Evolutionary conservation across 1,140 invertebrate genomes (phyloP), one percentile per base, ranked within the genome.

Genomic region (Goniozus legneri): DNA sequence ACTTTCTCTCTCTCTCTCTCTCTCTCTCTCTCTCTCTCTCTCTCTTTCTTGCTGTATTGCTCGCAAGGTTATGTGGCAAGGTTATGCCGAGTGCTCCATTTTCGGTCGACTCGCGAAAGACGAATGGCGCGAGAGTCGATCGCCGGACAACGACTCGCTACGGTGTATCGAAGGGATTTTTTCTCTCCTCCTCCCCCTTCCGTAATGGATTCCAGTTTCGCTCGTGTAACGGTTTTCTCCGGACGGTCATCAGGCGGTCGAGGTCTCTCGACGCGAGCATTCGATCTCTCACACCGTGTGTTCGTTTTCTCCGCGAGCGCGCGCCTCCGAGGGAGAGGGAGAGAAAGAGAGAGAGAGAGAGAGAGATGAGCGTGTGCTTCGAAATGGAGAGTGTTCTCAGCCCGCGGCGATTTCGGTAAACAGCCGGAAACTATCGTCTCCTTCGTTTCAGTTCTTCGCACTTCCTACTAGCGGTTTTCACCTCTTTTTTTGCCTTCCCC

Each of bases 31-130:
- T 18, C 19, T 31, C 14, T 21, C 22, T 8, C 13, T 22, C 27
- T 8, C 8, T 44, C 38, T 30, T 18, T 16, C 3, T 35, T 35
- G 21, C 42, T 50, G 33, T 15, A n/a, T 8, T 13, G 2, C 12
- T 34, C 13, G 54, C 68, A 73, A 73, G 63, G 67, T 73, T 73
- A 66, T 52, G 47, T 27, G 48, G 55, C 67, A 69, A 71, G 65
- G 65, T 68, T 67, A 59, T 54, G 36, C 27, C 37, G 21, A 22
- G 21, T 50, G 41, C 20, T 51, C 40, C 33, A 51, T 4, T 27
- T 27, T 27, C 24, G 24, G 10, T 6, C 24, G 24, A 27, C 4
- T 27, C 24, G 24, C 10, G 24, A 4, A 10, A 6, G 24, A 27
- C 24, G 24, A 27, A 27, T 27, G 24, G 10, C 24, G 24, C 10